Percentiles rank a stretch among this genome's conserved stretches.
Conservation (phyloP, 2,888 invertebrate genomes). For the Mantis religiosa region DNA sequence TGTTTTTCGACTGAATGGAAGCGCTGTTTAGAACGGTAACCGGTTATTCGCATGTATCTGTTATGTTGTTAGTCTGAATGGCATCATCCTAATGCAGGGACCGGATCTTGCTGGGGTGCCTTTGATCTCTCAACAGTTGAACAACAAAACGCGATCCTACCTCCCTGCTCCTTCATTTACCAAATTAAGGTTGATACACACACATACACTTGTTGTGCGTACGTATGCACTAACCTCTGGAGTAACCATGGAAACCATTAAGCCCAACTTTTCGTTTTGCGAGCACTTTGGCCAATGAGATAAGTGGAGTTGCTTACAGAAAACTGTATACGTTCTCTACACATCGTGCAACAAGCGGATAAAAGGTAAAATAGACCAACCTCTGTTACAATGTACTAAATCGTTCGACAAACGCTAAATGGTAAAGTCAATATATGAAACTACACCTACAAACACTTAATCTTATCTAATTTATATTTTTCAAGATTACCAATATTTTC, state of each 20-base stretch:
- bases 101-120: not conserved
- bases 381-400: too few relatives aligned
- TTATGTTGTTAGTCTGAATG: not conserved
- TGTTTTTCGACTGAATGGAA: not conserved
- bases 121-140: not conserved
- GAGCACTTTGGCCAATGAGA: not conserved
- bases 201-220: not conserved
- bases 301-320: not conserved
- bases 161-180: slow-evolving; percentile 10
- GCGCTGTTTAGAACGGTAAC: not conserved
- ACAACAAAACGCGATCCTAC: not conserved
- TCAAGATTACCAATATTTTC: too few relatives aligned
- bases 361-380: not conserved
- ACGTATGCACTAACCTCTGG: not conserved
- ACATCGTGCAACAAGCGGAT: not conserved
- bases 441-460: too few relatives aligned
- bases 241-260: not conserved
- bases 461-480: too few relatives aligned
- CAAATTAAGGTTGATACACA: not conserved
- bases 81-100: not conserved
- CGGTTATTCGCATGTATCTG: not conserved
- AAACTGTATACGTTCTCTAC: not conserved
- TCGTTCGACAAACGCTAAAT: too few relatives aligned
- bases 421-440: too few relatives aligned
- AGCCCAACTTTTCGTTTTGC: not conserved